Conservation (phyloP, 2,113 vertebrate genomes). For the Pterocles gutturalis region DNA sequence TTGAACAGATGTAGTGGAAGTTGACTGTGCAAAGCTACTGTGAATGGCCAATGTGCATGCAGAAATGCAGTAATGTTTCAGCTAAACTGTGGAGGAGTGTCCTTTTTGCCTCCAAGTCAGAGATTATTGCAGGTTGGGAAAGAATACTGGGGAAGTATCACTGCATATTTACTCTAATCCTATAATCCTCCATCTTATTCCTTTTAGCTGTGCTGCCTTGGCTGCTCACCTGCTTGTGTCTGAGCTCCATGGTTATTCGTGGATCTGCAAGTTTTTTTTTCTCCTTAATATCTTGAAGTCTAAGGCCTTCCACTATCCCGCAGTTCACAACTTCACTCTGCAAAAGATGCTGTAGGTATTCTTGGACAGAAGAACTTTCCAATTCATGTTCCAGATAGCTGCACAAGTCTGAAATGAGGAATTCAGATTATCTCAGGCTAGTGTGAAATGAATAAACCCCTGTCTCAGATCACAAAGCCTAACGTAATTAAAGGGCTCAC, state of each 20-base stretch:
- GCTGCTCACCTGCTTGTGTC: constrained; percentile 85
- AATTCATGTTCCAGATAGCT: constrained; percentile 84
- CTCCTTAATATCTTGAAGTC: constrained; percentile 78
- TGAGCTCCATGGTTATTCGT: constrained; percentile 88
- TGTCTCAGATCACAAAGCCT: constrained; percentile 40
- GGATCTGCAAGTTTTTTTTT: constrained; percentile 80
- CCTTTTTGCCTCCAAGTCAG: not conserved
- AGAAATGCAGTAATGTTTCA: not conserved
- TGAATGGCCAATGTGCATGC: not conserved
- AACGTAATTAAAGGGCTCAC: constrained; percentile 40
- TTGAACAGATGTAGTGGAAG: not conserved
- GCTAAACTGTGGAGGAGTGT: not conserved
- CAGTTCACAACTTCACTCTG: constrained; percentile 81
- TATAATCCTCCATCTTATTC: constrained; percentile 45
- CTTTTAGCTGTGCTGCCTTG: constrained; percentile 64
- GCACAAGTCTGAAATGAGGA: constrained; percentile 84
- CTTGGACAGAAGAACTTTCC: constrained; percentile 81
- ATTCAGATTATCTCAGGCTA: constrained; percentile 4
- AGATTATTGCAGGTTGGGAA: not conserved
- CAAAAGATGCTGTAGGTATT: constrained; percentile 88
- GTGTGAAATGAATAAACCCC: constrained; percentile 30
- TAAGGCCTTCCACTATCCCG: constrained; percentile 77
- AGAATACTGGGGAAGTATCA: not conserved
- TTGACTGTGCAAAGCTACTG: not conserved
- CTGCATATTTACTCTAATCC: constrained; percentile 9